Percentiles rank a stretch among this genome's conserved stretches.
These are phyloP conservation scores for Heterodera schachtii DNA, from an alignment of 1,140 invertebrate species.

Conservation along the genomic window DNA sequence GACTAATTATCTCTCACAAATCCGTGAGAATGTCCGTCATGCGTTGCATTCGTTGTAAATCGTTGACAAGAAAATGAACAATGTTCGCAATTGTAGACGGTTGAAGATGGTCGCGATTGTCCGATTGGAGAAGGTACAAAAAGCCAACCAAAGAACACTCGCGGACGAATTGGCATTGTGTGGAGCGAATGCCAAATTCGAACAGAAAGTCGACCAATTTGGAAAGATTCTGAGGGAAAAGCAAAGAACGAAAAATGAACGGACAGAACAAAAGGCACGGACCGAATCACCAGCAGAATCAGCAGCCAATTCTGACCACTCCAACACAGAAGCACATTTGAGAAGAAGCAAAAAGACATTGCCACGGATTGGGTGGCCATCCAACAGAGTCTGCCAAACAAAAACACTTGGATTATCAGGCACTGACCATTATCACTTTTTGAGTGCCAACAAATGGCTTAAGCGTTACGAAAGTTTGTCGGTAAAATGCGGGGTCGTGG, in stretches of 20 bases:
- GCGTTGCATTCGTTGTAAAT: conserved; percentile 36
- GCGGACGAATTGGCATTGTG: conserved; percentile 45
- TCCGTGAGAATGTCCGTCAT: conserved; percentile 47
- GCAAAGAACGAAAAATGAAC: too few relatives aligned
- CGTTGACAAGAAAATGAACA: conserved; percentile 47
- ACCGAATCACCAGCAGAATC: conserved; percentile 4
- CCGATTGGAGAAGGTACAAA: conserved; percentile 57
- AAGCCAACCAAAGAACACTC: conserved; percentile 51
- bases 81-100: conserved; percentile 19
- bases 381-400: not conserved
- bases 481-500: conserved; percentile 51
- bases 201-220: conserved; percentile 44
- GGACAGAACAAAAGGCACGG: too few relatives aligned
- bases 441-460: conserved; percentile 29
- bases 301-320: conserved; percentile 26
- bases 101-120: conserved; percentile 37
- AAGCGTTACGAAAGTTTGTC: conserved; percentile 46
- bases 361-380: conserved; percentile 45
- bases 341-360: conserved; percentile 53
- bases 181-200: conserved; percentile 32
- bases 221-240: not conserved
- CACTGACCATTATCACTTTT: not conserved
- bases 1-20: conserved; percentile 16
- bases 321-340: conserved; percentile 54
- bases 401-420: not conserved